Percentiles rank a stretch among this genome's conserved stretches.
These are phyloP conservation scores for Sisyra nigra DNA, from an alignment of 2,888 invertebrate genomes.

Conservation along the genomic window DNA sequence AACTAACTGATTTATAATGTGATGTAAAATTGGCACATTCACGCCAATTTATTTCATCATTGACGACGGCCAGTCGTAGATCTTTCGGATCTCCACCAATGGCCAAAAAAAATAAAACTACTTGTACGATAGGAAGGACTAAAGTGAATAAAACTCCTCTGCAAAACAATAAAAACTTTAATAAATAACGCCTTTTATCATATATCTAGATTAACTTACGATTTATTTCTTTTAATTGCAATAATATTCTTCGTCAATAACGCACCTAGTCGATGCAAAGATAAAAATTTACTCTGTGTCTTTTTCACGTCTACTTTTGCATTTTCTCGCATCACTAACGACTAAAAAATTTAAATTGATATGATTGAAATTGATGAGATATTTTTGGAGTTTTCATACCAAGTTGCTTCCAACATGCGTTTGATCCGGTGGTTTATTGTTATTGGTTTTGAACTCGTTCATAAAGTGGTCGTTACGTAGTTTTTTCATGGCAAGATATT, in stretches of 20 bases:
- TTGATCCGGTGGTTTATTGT: too few relatives aligned
- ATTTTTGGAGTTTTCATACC: too few relatives aligned
- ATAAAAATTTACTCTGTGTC: conserved; percentile 5
- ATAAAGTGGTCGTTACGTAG: neutral
- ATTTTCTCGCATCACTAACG: conserved; percentile 8
- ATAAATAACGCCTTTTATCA: neutral
- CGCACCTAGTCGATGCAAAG: conserved; percentile 34
- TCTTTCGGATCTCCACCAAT: conserved; percentile 61
- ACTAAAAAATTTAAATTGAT: conserved; percentile 4
- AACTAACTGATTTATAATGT: conserved; percentile 23
- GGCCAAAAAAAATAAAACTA: conserved; percentile 62
- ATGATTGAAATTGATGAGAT: too few relatives aligned
- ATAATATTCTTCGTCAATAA: conserved; percentile 53
- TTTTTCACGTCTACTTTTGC: conserved; percentile 12
- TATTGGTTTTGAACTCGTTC: too few relatives aligned
- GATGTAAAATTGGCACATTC: conserved; percentile 18
- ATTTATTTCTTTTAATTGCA: conserved; percentile 43
- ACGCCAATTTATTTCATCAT: conserved; percentile 42
- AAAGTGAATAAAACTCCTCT: conserved; percentile 71
- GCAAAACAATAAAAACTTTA: conserved; percentile 20
- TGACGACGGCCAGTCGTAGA: conserved; percentile 60
- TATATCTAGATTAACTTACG: neutral
- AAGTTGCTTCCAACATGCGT: too few relatives aligned
- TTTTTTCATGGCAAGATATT: conserved; percentile 3
- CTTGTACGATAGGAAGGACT: conserved; percentile 66